Evolutionary conservation across 2,888 invertebrate genomes (phyloP).

Genomic region (Diachrysia chrysitis): DNA sequence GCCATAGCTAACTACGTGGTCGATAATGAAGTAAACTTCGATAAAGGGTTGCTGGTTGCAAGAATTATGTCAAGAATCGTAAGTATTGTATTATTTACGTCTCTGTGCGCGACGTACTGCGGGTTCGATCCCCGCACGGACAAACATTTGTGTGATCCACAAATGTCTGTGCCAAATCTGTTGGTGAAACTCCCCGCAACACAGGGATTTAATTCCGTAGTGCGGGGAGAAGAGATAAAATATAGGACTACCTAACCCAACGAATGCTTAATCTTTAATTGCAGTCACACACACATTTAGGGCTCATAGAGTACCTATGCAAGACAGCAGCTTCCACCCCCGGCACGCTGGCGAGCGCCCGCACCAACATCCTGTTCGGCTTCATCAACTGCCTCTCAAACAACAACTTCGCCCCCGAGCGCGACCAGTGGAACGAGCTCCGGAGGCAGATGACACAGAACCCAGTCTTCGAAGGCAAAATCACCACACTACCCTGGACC

Average conservation of each 20-base stretch:
- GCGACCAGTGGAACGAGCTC: constrained; percentile 85
- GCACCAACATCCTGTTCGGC: constrained; percentile 80
- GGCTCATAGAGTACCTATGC: constrained; percentile 89
- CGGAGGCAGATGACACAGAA: constrained; percentile 78
- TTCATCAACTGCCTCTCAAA: constrained; percentile 89
- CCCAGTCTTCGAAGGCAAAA: constrained; percentile 75
- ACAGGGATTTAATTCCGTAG: too few species aligned
- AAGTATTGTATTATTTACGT: constrained; percentile 69
- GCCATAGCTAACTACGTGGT: constrained; percentile 87
- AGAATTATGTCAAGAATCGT: constrained; percentile 89
- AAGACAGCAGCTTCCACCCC: constrained; percentile 81
- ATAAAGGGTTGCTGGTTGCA: constrained; percentile 83
- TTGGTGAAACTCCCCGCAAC: too few species aligned
- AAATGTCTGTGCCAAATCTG: too few species aligned
- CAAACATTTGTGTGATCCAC: too few species aligned
- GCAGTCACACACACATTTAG: constrained; percentile 89
- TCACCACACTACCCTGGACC: constrained; percentile 84
- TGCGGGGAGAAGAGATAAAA: too few species aligned
- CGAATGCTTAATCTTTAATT: constrained; percentile 34
- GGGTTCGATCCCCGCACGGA: too few species aligned
- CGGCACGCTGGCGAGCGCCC: constrained; percentile 73
- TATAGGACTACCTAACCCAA: too few species aligned
- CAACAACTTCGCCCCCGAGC: constrained; percentile 89
- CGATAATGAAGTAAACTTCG: constrained; percentile 85
- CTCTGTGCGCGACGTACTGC: too few species aligned